A percentile compares a stretch with the other conserved stretches of the same genome.
Evolutionary conservation across 2,888 invertebrate genomes (phyloP).

Genomic region (Linyphia triangularis): DNA sequence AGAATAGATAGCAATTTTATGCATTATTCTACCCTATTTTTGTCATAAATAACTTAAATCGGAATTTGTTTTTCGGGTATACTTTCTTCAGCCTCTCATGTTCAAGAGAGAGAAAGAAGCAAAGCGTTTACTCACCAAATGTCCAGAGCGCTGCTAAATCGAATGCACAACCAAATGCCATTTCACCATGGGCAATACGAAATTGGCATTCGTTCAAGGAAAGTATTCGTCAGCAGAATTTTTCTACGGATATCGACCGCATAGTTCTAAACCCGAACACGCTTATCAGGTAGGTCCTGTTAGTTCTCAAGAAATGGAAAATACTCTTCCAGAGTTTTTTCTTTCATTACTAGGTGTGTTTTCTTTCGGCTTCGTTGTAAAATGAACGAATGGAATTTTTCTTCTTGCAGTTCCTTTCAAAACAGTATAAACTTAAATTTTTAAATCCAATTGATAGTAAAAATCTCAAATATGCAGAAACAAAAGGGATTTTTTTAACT

Average conservation of each 20-base stretch:
- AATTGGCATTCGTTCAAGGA: conserved; percentile 57
- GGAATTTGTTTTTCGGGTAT: neutral
- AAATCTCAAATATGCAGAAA: no score
- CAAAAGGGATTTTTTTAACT: no score
- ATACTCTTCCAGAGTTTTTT: neutral
- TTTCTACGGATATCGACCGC: conserved; percentile 51
- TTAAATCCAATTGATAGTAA: no score
- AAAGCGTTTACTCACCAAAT: neutral
- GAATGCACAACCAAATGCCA: conserved; percentile 52
- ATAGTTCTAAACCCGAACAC: conserved; percentile 4
- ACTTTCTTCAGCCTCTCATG: neutral
- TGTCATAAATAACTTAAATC: conserved; percentile 12
- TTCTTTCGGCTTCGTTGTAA: neutral
- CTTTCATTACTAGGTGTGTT: neutral
- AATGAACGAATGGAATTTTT: neutral
- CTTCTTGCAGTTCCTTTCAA: neutral
- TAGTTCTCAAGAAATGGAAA: conserved; percentile 8
- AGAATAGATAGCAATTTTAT: conserved; percentile 20
- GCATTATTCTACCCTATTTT: neutral
- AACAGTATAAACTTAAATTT: no score
- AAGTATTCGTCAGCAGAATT: conserved; percentile 49
- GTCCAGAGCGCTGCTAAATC: conserved; percentile 20
- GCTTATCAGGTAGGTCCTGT: conserved; percentile 38
- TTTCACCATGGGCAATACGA: conserved; percentile 8
- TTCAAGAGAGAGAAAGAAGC: neutral